phyloP scores from a whole-genome alignment of 2,888 invertebrate genomes.

The Eurois occulta region DNA sequence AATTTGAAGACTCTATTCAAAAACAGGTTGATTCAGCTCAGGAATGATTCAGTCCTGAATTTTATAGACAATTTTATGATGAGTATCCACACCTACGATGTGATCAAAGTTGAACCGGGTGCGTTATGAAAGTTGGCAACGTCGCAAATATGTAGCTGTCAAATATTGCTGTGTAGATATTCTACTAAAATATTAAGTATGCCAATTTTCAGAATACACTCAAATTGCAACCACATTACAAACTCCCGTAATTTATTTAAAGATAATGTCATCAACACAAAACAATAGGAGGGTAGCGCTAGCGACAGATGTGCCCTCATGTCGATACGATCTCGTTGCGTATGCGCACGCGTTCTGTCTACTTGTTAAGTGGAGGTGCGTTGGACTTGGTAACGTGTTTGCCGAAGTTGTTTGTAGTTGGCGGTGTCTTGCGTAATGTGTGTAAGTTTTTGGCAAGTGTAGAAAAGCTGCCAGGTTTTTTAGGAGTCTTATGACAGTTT shows the following conservation, averaged over 20 bases:
- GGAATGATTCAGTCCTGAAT: no score
- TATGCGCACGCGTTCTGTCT: conserved; percentile 74
- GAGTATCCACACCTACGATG: no score
- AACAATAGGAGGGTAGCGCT: conserved; percentile 63
- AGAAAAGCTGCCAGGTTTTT: no score
- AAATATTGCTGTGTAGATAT: no score
- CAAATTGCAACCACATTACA: conserved; percentile 41
- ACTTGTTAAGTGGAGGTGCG: conserved; percentile 70
- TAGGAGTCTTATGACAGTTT: no score
- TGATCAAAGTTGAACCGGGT: no score
- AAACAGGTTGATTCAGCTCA: no score
- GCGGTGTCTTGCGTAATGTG: not conserved
- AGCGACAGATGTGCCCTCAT: conserved; percentile 79
- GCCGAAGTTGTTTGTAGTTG: not conserved
- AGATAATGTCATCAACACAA: conserved; percentile 63
- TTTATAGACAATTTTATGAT: no score
- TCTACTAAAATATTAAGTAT: no score
- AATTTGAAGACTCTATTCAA: no score
- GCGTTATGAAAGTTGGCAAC: no score
- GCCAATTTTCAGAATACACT: not conserved
- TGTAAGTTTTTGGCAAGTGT: not conserved
- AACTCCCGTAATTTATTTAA: conserved; percentile 51
- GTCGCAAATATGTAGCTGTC: no score
- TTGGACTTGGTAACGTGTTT: conserved; percentile 1
- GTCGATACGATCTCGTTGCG: conserved; percentile 66